Evolutionary conservation across 2,888 invertebrate species (phyloP), one percentile per base, ranked within the genome.

Genomic region (Ischnus inquisitorius): DNA sequence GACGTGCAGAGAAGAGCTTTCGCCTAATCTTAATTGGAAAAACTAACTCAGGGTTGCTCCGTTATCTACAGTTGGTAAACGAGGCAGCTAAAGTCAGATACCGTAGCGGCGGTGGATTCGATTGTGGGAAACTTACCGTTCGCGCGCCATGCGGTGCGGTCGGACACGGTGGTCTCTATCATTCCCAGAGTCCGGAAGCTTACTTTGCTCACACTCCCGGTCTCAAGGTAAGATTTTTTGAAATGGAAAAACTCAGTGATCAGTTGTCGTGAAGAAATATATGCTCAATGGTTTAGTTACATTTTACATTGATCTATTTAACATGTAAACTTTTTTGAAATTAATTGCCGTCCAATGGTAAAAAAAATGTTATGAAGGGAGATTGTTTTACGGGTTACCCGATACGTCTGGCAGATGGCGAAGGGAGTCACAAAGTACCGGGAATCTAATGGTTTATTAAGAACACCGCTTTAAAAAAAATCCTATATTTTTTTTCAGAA

Each of bases 151-250:
- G 98, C 94, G 97, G 98, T n/a, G 99, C 99, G 0, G 99, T 99
- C 1, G 99, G 99, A 0, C 99, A 99, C 94, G 99, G 99, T 0
- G 99, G 96, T 0, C 95, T 99, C 1, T 99, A 99, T 94, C 99
- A 99, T 94, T 99, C 99, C 3, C 99, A 99, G 94, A 98, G 98
- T 93, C 98, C 99, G 0, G 99, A 99, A 94, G 98, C 98, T 0
- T 98, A 97, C 94, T 99, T 99, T 94, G 97, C 99, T 0, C 99
- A 99, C 91, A 97, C 97, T 0, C 98, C 99, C 0, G 99, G 99
- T 22, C 94, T 99, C 0, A 97, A 97, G 96, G 98, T 97, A 90
- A 86, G 16, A 6, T 8, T 0, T 34, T 46, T 67, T 67, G 6
- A 10, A 71, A 65, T 54, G 41, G 10, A 43, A 16, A 19, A 16